Conservation (phyloP, 2,888 invertebrate genomes). For the Ametastegia equiseti region DNA sequence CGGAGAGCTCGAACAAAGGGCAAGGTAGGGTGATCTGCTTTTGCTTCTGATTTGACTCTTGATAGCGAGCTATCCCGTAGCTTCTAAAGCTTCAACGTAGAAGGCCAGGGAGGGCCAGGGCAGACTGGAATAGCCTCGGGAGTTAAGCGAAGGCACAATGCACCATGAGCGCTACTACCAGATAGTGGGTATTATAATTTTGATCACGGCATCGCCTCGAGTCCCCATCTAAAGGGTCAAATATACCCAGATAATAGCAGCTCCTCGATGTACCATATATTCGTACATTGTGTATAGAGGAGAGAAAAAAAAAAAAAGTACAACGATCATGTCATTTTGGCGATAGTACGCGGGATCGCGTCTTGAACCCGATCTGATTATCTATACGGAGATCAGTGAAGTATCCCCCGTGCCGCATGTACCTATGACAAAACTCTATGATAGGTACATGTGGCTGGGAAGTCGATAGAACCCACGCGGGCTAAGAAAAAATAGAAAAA, state of each 20-base stretch:
- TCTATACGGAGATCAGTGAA: background rate
- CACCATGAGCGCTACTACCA: constrained; percentile 24
- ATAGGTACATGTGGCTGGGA: background rate
- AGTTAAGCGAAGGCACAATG: constrained; percentile 25
- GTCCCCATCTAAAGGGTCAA: constrained; percentile 2
- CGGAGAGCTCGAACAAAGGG: constrained; percentile 16
- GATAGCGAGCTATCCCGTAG: constrained; percentile 30
- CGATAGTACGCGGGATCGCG: background rate
- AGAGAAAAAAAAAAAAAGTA: background rate
- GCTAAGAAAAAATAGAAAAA: constrained; percentile 2
- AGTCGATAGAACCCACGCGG: background rate
- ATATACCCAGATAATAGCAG: background rate
- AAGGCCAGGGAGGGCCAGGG: background rate
- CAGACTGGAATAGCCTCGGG: constrained; percentile 21
- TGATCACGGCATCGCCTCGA: constrained; percentile 28
- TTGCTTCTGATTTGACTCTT: constrained; percentile 37
- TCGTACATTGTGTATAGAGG: background rate
- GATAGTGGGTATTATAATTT: constrained; percentile 25
- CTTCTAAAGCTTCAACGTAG: constrained; percentile 17
- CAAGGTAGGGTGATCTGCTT: constrained; percentile 22
- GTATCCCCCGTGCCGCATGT: background rate
- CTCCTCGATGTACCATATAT: background rate
- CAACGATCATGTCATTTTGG: background rate
- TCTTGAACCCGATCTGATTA: background rate
- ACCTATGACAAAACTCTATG: background rate